These are phyloP conservation scores for Nasonia giraulti DNA, from an alignment of 1,140 invertebrate species.

Conservation along the genomic window DNA sequence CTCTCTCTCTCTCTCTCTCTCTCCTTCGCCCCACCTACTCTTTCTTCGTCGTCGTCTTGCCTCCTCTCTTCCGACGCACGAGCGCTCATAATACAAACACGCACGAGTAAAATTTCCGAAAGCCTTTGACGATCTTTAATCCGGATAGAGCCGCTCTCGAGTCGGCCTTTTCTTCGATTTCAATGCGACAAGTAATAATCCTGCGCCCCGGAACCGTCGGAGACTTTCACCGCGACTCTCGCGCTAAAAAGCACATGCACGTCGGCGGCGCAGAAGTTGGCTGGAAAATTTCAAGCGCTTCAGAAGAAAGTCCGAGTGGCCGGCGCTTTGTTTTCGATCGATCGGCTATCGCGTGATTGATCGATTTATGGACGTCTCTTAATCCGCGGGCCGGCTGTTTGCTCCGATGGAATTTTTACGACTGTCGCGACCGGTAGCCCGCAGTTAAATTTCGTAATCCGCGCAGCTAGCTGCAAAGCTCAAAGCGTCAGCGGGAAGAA, in stretches of 20 bases:
- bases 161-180: constrained; percentile 38
- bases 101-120: constrained; percentile 20
- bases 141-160: neutral
- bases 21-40: constrained; percentile 40
- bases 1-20: constrained; percentile 41
- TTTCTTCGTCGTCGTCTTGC: constrained; percentile 6
- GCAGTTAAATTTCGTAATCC: neutral
- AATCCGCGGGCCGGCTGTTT: too few relatives aligned
- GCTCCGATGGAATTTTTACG: too few relatives aligned
- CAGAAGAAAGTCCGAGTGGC: too few relatives aligned
- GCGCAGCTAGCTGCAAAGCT: neutral
- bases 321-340: too few relatives aligned
- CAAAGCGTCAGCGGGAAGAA: neutral
- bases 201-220: neutral
- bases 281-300: too few relatives aligned
- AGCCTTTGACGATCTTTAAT: constrained; percentile 32
- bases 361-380: too few relatives aligned
- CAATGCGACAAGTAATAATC: constrained; percentile 40
- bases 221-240: neutral
- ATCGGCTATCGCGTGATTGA: too few relatives aligned
- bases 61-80: neutral
- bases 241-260: too few relatives aligned
- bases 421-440: neutral
- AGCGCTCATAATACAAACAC: neutral
- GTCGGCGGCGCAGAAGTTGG: too few relatives aligned